Evolutionary conservation across 2,113 vertebrate species (phyloP), one percentile per base, ranked within the genome.

Genomic region (Calyptomena viridis): DNA sequence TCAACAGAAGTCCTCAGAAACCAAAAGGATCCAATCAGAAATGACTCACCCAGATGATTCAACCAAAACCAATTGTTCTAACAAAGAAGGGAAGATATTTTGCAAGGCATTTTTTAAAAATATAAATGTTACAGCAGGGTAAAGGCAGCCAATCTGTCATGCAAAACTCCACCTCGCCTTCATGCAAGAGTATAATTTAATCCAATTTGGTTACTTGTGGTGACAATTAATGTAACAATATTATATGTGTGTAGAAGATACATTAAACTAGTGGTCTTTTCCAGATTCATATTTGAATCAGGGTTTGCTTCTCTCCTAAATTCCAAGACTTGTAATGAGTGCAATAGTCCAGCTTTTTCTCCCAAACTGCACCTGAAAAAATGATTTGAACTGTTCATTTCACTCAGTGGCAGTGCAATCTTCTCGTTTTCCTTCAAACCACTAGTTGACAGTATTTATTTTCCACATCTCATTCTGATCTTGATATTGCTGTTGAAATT

Each of bases 391-490:
- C 68, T 6, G 11, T 68, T 58, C 23, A 56, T 86, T 94, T 92
- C 81, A 68, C 30, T 75, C 84, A 72, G 52, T 2, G 1, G 35
- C 62, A 91, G 49, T 42, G 16, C 44, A 81, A 76, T 81, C 83
- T 94, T 91, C 80, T 85, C 35, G 39, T 25, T 50, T 86, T 95
- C 75, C 49, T 84, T 89, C 76, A 81, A 80, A 89, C 53, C 39
- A 67, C 42, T 73, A 35, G 58, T 30, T 92, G 82, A 83, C 72
- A 88, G 37, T 80, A 68, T 68, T 95, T 90, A 55, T 87, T 92
- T 95, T 90, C 67, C 50, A 88, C 46, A 67, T 91, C 64, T 81
- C 69, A 44, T 92, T 92, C 80, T 72, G 56, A 92, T 81, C 75
- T 74, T 84, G 73, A 72, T 92, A 89, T 60, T 74, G 63, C 72